A percentile compares a stretch with the other conserved stretches of the same genome.
Conservation (phyloP, 92 coral and sea anemone genomes). For the Palythoa grandiflora region DNA sequence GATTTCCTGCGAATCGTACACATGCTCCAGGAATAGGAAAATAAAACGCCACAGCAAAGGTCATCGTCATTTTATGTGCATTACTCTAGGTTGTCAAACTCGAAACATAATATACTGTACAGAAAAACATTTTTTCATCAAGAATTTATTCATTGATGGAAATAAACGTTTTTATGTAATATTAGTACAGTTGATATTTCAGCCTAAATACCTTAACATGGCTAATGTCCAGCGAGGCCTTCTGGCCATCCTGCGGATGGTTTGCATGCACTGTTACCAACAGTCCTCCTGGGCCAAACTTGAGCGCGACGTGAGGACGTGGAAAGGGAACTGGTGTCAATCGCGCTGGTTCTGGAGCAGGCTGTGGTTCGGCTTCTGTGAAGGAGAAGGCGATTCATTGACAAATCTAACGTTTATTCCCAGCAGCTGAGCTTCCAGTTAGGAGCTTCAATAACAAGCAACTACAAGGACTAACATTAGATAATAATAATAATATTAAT, state of each 20-base stretch:
- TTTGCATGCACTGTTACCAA: constrained; percentile 31
- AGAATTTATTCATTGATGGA: neutral
- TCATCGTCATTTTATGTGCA: no score
- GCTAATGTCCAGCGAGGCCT: constrained; percentile 27
- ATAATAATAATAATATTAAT: no score
- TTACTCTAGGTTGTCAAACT: no score
- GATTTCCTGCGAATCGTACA: no score
- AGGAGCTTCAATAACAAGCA: neutral
- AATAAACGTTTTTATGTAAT: neutral
- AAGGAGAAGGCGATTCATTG: neutral
- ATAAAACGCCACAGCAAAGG: neutral
- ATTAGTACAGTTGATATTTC: neutral
- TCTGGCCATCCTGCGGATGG: constrained; percentile 38
- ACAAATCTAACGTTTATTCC: neutral
- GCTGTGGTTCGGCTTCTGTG: constrained; percentile 1
- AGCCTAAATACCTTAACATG: constrained; percentile 25
- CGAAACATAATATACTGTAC: no score
- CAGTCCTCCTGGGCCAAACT: constrained; percentile 37
- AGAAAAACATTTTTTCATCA: neutral
- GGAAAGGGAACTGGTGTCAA: constrained; percentile 41
- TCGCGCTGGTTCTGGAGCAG: constrained; percentile 12
- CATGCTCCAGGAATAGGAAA: neutral
- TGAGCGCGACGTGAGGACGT: constrained; percentile 30
- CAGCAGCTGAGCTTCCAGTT: no score
- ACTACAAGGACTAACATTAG: neutral